Conservation (phyloP, 2,797 vertebrate genomes). For the Sebastes vulpes region DNA sequence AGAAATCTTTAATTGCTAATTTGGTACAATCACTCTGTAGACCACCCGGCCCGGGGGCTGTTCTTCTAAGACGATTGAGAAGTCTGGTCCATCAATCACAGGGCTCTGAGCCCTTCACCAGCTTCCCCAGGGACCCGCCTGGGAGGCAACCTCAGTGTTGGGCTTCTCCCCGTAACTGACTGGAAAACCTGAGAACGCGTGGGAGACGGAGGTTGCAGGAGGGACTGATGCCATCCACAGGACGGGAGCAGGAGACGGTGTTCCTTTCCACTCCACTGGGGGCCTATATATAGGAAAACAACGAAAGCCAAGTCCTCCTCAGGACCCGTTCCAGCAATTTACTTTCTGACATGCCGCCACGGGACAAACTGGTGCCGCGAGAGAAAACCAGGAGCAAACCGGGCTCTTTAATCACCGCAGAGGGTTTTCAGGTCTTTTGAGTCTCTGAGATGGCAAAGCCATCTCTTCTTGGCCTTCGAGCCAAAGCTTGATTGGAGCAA, state of each 20-base stretch:
- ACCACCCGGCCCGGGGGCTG: slow-evolving; percentile 64
- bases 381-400: slow-evolving; percentile 48
- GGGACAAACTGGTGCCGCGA: slow-evolving; percentile 54
- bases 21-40: slow-evolving; percentile 63
- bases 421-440: slow-evolving; percentile 50
- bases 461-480: slow-evolving; percentile 41
- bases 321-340: slow-evolving; percentile 50
- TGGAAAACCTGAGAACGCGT: slow-evolving; percentile 54
- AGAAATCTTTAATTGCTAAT: slow-evolving; percentile 75
- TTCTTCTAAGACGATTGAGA: slow-evolving; percentile 39
- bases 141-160: slow-evolving; percentile 49
- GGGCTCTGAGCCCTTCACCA: slow-evolving; percentile 56
- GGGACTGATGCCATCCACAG: slow-evolving; percentile 47
- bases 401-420: slow-evolving; percentile 64
- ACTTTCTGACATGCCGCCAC: slow-evolving; percentile 49
- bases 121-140: slow-evolving; percentile 48
- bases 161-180: slow-evolving; percentile 34
- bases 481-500: slow-evolving; percentile 68
- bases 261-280: slow-evolving; percentile 47
- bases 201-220: slow-evolving; percentile 34
- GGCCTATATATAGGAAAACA: slow-evolving; percentile 53
- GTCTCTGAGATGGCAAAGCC: slow-evolving; percentile 27
- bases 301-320: slow-evolving; percentile 50
- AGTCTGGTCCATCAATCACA: slow-evolving; percentile 73
- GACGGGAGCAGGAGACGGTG: slow-evolving; percentile 35